Evolutionary conservation across 2,113 vertebrate genomes (phyloP).

Genomic region (Polypterus senegalus): DNA sequence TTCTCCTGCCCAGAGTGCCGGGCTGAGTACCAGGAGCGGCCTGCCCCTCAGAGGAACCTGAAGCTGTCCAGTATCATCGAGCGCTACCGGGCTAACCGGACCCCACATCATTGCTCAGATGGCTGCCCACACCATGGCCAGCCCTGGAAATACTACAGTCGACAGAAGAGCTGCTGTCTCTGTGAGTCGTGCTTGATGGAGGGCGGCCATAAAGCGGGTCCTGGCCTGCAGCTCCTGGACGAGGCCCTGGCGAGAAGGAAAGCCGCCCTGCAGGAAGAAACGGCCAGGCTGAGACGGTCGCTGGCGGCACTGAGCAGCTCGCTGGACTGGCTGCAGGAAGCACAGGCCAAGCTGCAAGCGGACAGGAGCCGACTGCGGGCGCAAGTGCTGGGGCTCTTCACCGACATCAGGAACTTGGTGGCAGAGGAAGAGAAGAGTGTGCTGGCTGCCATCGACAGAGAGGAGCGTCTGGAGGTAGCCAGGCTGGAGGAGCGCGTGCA

Average conservation of each 20-base stretch:
- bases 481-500: constrained; percentile 18
- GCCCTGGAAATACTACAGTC: constrained; percentile 14
- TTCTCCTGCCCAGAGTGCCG: constrained; percentile 22
- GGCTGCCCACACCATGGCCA: constrained; percentile 5
- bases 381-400: constrained; percentile 11
- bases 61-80: constrained; percentile 17
- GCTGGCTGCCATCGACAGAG: constrained; percentile 16
- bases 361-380: constrained; percentile 12
- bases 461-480: constrained; percentile 19
- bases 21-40: constrained; percentile 4
- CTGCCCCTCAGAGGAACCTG: constrained; percentile 15
- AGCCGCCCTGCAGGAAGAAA: constrained; percentile 1
- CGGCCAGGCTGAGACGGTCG: constrained; percentile 5
- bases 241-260: constrained; percentile 5
- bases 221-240: constrained; percentile 8
- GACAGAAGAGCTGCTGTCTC: constrained; percentile 10
- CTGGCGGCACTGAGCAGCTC: constrained; percentile 15
- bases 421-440: constrained; percentile 15
- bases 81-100: constrained; percentile 1
- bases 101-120: not conserved
- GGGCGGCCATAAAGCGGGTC: not conserved
- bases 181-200: constrained; percentile 7
- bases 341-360: constrained; percentile 1
- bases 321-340: constrained; percentile 17
- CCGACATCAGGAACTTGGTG: constrained; percentile 2